Evolutionary conservation across 2,888 invertebrate species (phyloP).

Genomic region (Bibio marci): DNA sequence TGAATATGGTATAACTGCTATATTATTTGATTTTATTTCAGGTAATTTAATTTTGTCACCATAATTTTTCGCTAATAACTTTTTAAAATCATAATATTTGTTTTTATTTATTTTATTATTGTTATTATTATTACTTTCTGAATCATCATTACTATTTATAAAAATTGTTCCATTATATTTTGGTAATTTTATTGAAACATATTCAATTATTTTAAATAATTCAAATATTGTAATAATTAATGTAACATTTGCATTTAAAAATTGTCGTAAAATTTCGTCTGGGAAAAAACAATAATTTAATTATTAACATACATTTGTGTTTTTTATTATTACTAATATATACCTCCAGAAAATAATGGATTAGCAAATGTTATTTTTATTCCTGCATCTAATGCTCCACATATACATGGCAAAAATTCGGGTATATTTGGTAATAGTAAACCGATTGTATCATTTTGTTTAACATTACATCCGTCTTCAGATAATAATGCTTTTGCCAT

Average conservation of each 20-base stretch:
- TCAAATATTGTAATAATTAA: slow-evolving; percentile 44
- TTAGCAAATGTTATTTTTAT: slow-evolving; percentile 50
- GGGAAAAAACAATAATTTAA: slow-evolving; percentile 10
- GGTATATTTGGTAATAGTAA: slow-evolving; percentile 53
- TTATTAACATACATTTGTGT: background rate
- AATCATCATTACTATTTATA: slow-evolving; percentile 41
- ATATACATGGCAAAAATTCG: slow-evolving; percentile 46
- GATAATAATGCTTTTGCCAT: slow-evolving; percentile 39
- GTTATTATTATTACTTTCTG: too few species aligned
- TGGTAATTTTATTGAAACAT: slow-evolving; percentile 34
- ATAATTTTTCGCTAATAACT: slow-evolving; percentile 31
- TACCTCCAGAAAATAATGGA: slow-evolving; percentile 50
- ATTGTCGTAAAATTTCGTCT: slow-evolving; percentile 48
- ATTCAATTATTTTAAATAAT: slow-evolving; percentile 39
- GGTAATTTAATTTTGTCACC: slow-evolving; percentile 26
- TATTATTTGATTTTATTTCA: slow-evolving; percentile 30
- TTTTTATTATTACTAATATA: too few species aligned
- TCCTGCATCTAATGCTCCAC: slow-evolving; percentile 48
- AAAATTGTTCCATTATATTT: slow-evolving; percentile 44
- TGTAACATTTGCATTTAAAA: slow-evolving; percentile 42
- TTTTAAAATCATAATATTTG: slow-evolving; percentile 19
- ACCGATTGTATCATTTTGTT: slow-evolving; percentile 45
- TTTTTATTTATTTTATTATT: background rate
- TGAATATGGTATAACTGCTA: slow-evolving; percentile 42
- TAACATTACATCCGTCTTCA: slow-evolving; percentile 31